Conservation (phyloP, 2,113 vertebrate genomes). For the Macquaria ambigua region DNA sequence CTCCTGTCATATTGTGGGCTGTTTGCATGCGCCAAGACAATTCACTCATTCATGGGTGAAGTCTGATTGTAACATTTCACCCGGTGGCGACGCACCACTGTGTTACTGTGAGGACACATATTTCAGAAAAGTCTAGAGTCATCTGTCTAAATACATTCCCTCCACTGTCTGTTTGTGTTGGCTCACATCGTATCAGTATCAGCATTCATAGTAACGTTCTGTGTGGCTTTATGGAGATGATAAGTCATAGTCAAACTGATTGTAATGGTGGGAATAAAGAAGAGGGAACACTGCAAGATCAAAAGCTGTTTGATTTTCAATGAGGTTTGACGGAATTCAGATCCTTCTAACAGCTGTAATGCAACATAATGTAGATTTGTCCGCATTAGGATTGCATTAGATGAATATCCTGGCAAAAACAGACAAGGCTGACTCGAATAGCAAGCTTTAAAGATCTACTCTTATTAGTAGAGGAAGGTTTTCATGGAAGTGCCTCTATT, state of each 20-base stretch:
- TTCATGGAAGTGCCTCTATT: background rate
- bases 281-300: background rate
- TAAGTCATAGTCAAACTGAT: conserved; percentile 34
- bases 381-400: background rate
- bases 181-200: conserved; percentile 8
- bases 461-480: background rate
- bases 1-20: conserved; percentile 19
- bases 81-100: background rate
- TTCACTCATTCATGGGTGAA: conserved; percentile 13
- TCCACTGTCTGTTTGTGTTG: conserved; percentile 14
- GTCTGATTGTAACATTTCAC: conserved; percentile 3
- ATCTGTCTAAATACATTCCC: conserved; percentile 23
- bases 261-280: conserved; percentile 14
- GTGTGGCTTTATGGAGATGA: conserved; percentile 20
- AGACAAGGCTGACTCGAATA: background rate
- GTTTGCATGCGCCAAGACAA: conserved; percentile 11
- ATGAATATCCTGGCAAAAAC: conserved; percentile 3
- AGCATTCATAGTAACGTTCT: conserved; percentile 1
- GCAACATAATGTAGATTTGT: background rate
- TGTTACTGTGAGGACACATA: conserved; percentile 21
- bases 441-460: background rate
- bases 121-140: conserved; percentile 28
- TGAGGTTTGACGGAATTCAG: background rate
- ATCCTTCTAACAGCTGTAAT: conserved; percentile 13
- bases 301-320: conserved; percentile 24